Conservation (phyloP, 2,888 invertebrate species). For the Lypha dubia region DNA sequence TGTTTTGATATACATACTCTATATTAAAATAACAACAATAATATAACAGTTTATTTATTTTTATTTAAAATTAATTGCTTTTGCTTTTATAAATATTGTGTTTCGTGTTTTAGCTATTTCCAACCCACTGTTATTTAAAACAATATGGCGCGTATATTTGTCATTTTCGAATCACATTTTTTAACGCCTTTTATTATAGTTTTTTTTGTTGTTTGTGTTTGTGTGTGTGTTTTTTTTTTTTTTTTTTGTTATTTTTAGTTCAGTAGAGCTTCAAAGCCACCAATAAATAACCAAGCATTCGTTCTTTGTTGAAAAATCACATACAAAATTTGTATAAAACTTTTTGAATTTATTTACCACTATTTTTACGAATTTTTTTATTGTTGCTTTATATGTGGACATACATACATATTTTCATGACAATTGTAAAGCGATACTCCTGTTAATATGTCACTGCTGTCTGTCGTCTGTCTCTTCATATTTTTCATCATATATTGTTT, state of each 20-base stretch:
- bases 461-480: not conserved
- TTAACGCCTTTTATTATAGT: conserved; percentile 23
- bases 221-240: too few species aligned
- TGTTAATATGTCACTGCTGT: not conserved
- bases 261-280: conserved; percentile 7
- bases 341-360: not conserved
- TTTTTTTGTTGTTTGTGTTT: too few species aligned
- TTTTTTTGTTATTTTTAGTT: not conserved
- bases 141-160: conserved; percentile 61
- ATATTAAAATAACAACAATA: too few species aligned
- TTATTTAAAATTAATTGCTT: not conserved
- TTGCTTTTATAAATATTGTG: not conserved
- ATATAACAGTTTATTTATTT: not conserved
- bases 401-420: not conserved
- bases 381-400: not conserved
- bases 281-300: conserved; percentile 42
- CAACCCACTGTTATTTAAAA: conserved; percentile 66
- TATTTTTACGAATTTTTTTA: not conserved
- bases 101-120: not conserved
- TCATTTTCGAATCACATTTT: conserved; percentile 50
- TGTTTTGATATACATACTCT: too few species aligned
- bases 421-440: not conserved
- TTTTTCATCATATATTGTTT: not conserved
- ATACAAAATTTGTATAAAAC: not conserved
- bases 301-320: not conserved